Evolutionary conservation across 2,797 vertebrate species (phyloP).

Genomic region (Silurus lanzhouensis): DNA sequence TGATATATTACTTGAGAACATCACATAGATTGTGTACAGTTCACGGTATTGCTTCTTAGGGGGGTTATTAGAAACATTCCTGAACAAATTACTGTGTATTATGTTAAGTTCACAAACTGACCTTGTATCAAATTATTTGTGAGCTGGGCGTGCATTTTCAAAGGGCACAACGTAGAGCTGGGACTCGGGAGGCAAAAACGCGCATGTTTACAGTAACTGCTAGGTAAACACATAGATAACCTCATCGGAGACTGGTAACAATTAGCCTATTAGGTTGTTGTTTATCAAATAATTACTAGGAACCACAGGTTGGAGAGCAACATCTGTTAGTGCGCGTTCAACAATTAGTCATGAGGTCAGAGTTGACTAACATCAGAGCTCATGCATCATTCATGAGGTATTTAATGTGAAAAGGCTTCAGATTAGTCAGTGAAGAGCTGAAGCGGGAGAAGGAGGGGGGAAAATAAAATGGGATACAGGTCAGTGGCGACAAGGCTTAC

Average conservation of each 20-base stretch:
- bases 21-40: neutral
- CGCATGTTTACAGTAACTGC: slow-evolving; percentile 71
- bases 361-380: slow-evolving; percentile 67
- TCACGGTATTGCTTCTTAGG: neutral
- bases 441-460: neutral
- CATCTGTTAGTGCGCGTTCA: slow-evolving; percentile 74
- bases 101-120: slow-evolving; percentile 68
- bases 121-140: slow-evolving; percentile 57
- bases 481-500: slow-evolving; percentile 58
- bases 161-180: slow-evolving; percentile 33
- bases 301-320: slow-evolving; percentile 67
- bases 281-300: slow-evolving; percentile 79
- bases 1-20: slow-evolving; percentile 49
- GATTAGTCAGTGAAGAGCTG: slow-evolving; percentile 59
- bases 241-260: slow-evolving; percentile 70
- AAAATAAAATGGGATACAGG: slow-evolving; percentile 57
- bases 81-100: slow-evolving; percentile 66
- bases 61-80: slow-evolving; percentile 30
- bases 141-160: slow-evolving; percentile 24
- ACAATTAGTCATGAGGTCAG: slow-evolving; percentile 72
- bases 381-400: slow-evolving; percentile 74
- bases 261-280: slow-evolving; percentile 78
- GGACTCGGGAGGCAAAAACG: slow-evolving; percentile 63
- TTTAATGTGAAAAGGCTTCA: slow-evolving; percentile 64
- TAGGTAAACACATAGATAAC: slow-evolving; percentile 67